Base-by-base conservation (phyloP, 2,113 vertebrate genomes). In the Oostethus manadensis region DNA sequence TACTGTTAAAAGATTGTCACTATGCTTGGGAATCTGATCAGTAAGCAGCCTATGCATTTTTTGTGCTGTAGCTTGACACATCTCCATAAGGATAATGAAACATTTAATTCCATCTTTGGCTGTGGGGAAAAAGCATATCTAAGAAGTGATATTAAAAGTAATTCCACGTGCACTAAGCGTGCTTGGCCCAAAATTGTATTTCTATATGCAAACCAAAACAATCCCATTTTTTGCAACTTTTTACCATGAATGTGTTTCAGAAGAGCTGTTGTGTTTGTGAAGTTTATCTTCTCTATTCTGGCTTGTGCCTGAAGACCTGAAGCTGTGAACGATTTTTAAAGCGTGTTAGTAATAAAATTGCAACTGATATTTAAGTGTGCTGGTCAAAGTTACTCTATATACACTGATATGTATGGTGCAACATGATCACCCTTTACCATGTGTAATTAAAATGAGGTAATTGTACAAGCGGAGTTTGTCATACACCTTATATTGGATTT, bases 291-390 rank as follows among this genome's bases (percentile, higher is more conserved):
- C 66, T 80, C 65, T 71, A 64, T 73, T 84, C 82, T 89, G 83
- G 86, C 84, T 86, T 68, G 89, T 91, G 90, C 90, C 90, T 90
- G 88, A 88, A 86, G 90, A 91, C 90, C 90, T 85, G 77, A 90
- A 89, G 90, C 90, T 91, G 90, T 91, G 89, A 91, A 87, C 83
- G 86, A 89, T 91, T 91, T 90, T 63, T 88, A 86, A 85, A 84
- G 76, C 82, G 90, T 89, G 78, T 70, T 87, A 89, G 89, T 89
- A 91, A 90, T 91, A 90, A 91, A n/a, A 90, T 78, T 80, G 79
- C 84, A 77, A 86, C 84, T 68, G 84, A 63, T 86, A 79, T 74
- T 73, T 50, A 44, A 69, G 47, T 10, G 22, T 5, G 22, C 49
- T 35, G 42, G 44, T 63, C 16, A 40, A 43, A 51, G 58, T 51